phyloP scores from a whole-genome alignment of 2,888 invertebrate species.

The Netelia melanura region DNA sequence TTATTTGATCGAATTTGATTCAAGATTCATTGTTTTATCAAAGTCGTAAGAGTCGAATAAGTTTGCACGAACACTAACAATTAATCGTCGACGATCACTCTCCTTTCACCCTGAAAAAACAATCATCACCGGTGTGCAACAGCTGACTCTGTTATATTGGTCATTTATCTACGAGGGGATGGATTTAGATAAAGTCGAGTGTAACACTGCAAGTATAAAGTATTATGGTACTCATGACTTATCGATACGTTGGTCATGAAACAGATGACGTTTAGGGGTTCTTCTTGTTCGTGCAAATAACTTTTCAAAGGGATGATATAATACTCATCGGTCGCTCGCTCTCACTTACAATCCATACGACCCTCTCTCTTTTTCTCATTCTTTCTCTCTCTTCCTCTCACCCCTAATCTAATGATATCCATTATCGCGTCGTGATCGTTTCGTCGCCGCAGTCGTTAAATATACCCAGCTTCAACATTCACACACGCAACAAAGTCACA shows the following conservation, averaged over 20 bases:
- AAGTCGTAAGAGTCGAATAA: too few species aligned
- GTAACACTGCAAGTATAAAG: conserved; percentile 18
- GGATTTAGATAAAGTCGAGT: conserved; percentile 50
- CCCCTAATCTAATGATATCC: conserved; percentile 74
- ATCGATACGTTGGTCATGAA: not conserved
- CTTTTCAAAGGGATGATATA: not conserved
- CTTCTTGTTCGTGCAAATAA: not conserved
- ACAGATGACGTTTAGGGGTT: conserved; percentile 66
- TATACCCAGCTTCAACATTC: conserved; percentile 24
- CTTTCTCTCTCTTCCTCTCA: conserved; percentile 13
- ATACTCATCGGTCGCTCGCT: conserved; percentile 29
- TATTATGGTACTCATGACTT: conserved; percentile 21
- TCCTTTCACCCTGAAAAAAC: conserved; percentile 34
- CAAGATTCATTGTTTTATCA: too few species aligned
- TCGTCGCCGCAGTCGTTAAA: conserved; percentile 71
- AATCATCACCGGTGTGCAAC: conserved; percentile 36
- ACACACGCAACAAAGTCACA: conserved; percentile 14
- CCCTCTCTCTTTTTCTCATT: conserved; percentile 35
- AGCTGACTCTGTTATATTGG: conserved; percentile 60
- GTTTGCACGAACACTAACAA: conserved; percentile 15
- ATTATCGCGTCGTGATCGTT: conserved; percentile 78
- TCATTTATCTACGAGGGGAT: conserved; percentile 41
- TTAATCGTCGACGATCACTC: conserved; percentile 63
- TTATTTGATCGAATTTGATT: not conserved
- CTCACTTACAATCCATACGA: conserved; percentile 4